Conservation (phyloP, 2,888 invertebrate species). For the Andrena bucephala region DNA sequence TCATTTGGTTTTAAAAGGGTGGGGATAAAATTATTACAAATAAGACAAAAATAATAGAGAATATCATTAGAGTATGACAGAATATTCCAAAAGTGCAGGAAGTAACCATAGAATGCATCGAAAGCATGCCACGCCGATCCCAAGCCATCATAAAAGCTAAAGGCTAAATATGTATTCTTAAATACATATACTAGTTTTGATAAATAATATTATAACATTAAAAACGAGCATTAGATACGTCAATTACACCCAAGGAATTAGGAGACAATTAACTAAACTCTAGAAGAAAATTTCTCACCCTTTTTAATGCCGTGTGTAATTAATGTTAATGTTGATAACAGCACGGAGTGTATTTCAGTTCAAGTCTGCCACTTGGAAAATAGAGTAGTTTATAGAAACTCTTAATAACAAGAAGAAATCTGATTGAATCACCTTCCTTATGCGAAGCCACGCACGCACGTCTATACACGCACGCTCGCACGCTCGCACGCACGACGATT, state of each 20-base stretch:
- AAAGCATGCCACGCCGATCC: too few relatives aligned
- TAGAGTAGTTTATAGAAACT: background rate
- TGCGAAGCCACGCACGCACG: slow-evolving; percentile 61
- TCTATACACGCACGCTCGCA: slow-evolving; percentile 57
- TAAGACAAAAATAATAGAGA: too few relatives aligned
- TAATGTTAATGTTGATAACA: background rate
- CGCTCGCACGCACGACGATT: slow-evolving; percentile 57
- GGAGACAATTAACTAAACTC: background rate
- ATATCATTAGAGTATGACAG: too few relatives aligned
- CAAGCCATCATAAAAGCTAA: too few relatives aligned
- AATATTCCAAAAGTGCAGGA: too few relatives aligned
- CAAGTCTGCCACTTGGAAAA: background rate
- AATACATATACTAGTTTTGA: too few relatives aligned
- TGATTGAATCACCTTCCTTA: slow-evolving; percentile 24
- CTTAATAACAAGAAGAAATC: slow-evolving; percentile 12
- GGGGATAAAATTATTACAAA: too few relatives aligned
- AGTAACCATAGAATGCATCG: too few relatives aligned
- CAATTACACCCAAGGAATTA: too few relatives aligned
- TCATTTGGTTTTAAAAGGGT: too few relatives aligned
- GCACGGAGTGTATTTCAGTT: background rate
- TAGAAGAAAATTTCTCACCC: background rate
- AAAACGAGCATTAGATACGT: background rate
- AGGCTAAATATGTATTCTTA: too few relatives aligned
- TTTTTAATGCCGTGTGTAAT: background rate
- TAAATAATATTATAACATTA: too few relatives aligned